Base-by-base conservation (phyloP, 2,888 invertebrate genomes). In the Ganaspis brasiliensis region DNA sequence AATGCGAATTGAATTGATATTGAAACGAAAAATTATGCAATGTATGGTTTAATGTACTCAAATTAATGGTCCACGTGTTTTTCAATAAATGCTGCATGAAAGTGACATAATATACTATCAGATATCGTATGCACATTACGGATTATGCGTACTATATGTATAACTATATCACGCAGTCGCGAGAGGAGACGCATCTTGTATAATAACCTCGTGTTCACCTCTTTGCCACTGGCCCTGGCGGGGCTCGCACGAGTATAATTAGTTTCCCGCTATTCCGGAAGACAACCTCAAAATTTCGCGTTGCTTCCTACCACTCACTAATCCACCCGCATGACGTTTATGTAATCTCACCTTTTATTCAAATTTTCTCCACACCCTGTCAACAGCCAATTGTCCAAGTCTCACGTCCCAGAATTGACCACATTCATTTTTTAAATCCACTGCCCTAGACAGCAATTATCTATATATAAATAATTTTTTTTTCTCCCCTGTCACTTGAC, bases 251-350 rank as follows among this genome's bases (percentile, higher is more conserved):
- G 45, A 45, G 45, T 67, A 67, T 26, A 67, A 67, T 67, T 67
- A 67, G 67, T 67, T 67, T 67, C 45, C 45, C 67, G 24, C 45
- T 67, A 67, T 67, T 21, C 45, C 45, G 45, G 40, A 67, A 67
- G 45, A n/a, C 67, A 67, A 67, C 24, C 45, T 63, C 24, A 67
- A 67, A 67, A 37, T 45, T n/a, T n/a, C 10, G 12, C n/a, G 24
- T 6, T 9, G n/a, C 16, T 45, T 67, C n/a, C 45, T 45, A 24
- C 9, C 14, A n/a, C 19, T 19, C 21, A 40, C 14, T 21, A 21
- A 21, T 35, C 21, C 37, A 14, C 8, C 9, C 40, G n/a, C 2
- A 45, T 67, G n/a, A 45, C 45, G 5, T 67, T 67, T 45, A 67
- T 67, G 45, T 67, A 67, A 67, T 67, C 67, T 67, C 45, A 67